Conservation (phyloP, 2,888 invertebrate species). For the Pollenia amentaria region DNA sequence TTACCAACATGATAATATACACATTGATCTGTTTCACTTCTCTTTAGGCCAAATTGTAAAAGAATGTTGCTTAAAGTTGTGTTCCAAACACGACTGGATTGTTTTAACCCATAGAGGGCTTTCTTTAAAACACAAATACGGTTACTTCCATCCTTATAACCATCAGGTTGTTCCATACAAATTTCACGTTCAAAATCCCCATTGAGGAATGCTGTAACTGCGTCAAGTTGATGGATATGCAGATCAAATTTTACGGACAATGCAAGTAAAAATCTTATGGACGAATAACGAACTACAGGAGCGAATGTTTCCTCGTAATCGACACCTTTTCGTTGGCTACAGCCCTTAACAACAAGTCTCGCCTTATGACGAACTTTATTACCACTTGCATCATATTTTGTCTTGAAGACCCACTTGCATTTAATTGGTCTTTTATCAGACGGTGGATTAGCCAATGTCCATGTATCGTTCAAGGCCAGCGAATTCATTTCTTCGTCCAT, state of each 20-base stretch:
- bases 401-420: no score
- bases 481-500: no score
- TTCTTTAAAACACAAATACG: constrained; percentile 23
- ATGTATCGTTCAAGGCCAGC: no score
- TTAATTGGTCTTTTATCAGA: no score
- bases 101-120: constrained; percentile 59
- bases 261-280: no score
- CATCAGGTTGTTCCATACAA: constrained; percentile 73
- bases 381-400: no score
- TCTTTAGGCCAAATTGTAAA: constrained; percentile 58
- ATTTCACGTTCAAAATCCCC: constrained; percentile 64
- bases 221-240: constrained; percentile 65
- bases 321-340: no score
- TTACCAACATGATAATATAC: constrained; percentile 58
- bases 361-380: no score
- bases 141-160: constrained; percentile 65
- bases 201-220: constrained; percentile 68
- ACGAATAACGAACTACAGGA: no score
- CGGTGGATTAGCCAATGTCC: no score
- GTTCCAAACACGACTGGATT: constrained; percentile 50
- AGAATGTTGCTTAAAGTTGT: constrained; percentile 60
- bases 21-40: constrained; percentile 66
- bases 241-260: constrained; percentile 3
- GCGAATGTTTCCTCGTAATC: no score
- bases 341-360: no score